These are phyloP conservation scores for Rhagoletis pomonella DNA, from an alignment of 1,140 invertebrate genomes.

Conservation along the genomic window DNA sequence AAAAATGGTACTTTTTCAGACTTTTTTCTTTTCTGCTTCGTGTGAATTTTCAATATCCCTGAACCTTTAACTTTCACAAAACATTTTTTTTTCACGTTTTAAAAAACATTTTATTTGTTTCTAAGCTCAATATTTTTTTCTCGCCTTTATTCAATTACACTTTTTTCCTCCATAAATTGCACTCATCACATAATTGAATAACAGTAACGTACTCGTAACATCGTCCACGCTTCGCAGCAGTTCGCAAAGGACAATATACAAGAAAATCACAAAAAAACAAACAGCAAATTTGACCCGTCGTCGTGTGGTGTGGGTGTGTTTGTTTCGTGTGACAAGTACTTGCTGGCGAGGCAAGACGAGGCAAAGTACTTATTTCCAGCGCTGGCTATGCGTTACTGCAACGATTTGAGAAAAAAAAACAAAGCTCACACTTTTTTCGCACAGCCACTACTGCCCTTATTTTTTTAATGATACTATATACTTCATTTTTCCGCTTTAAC, in stretches of 20 bases:
- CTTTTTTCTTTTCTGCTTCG: neutral
- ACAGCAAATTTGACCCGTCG: neutral
- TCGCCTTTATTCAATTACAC: neutral
- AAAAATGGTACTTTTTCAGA: neutral
- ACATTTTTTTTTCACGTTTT: neutral
- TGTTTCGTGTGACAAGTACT: slow-evolving; percentile 31
- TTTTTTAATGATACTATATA: neutral
- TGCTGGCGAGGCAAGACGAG: neutral
- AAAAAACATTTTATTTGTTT: neutral
- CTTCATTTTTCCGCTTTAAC: neutral
- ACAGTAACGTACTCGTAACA: slow-evolving; percentile 22
- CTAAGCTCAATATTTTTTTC: neutral
- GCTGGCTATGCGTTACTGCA: slow-evolving; percentile 10
- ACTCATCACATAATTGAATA: slow-evolving; percentile 45
- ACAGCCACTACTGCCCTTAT: slow-evolving; percentile 29
- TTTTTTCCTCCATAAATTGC: neutral
- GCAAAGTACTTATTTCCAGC: neutral
- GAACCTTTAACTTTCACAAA: neutral
- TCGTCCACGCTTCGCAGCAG: slow-evolving; percentile 27
- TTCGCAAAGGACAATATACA: slow-evolving; percentile 21
- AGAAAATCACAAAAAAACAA: neutral
- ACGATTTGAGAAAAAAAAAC: slow-evolving; percentile 17
- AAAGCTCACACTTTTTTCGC: neutral
- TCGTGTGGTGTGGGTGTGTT: slow-evolving; percentile 32
- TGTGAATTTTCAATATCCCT: too few relatives aligned